Conservation (phyloP, 2,113 vertebrate genomes). For the Bettongia penicillata region DNA sequence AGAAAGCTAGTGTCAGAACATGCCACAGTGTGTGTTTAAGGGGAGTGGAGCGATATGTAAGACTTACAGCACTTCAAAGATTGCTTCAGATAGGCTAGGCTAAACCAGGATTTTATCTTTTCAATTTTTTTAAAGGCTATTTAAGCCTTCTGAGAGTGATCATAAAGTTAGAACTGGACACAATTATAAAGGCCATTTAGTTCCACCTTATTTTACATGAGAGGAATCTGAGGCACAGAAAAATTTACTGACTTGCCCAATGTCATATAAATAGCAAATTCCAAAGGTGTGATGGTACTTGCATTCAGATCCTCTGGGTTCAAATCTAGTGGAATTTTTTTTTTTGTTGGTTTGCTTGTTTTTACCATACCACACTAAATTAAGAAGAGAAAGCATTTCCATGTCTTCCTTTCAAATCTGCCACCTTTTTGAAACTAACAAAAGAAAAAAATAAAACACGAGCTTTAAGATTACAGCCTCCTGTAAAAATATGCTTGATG, state of each 20-base stretch:
- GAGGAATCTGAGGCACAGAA: not conserved
- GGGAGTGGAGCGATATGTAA: not conserved
- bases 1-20: not conserved
- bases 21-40: not conserved
- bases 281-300: not conserved
- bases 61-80: not conserved
- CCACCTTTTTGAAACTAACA: not conserved
- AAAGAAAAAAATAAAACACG: not conserved
- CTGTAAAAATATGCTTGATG: not conserved
- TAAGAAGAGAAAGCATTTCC: not conserved
- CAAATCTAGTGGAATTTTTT: not conserved
- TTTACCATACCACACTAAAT: not conserved
- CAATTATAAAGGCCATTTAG: not conserved
- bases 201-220: not conserved
- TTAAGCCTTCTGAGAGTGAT: not conserved
- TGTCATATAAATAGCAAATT: not conserved
- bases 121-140: not conserved
- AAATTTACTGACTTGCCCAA: not conserved
- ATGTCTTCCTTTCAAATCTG: not conserved
- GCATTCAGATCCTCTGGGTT: not conserved
- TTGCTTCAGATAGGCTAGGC: not conserved
- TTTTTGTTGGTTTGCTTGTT: not conserved
- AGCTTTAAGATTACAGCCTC: not conserved
- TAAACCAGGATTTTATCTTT: not conserved
- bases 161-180: not conserved